Conservation (phyloP, 2,888 invertebrate genomes). For the Brachylomia viminalis region DNA sequence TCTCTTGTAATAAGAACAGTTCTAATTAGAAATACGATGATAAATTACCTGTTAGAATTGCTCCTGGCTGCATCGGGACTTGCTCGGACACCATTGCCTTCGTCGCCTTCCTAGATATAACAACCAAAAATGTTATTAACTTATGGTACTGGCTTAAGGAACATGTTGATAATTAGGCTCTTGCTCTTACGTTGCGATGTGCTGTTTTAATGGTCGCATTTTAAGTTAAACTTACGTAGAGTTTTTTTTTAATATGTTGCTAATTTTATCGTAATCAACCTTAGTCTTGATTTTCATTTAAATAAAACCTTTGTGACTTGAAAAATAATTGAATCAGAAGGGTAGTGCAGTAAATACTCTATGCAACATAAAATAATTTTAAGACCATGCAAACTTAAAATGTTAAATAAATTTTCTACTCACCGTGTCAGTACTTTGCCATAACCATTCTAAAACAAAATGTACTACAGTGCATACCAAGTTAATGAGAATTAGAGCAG, state of each 20-base stretch:
- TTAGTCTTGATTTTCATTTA: background rate
- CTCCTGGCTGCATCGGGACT: conserved; percentile 84
- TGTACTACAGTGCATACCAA: conserved; percentile 69
- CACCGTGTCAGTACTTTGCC: conserved; percentile 74
- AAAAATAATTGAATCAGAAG: background rate
- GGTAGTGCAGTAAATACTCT: background rate
- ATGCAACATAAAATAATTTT: background rate
- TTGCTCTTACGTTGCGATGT: too few species aligned
- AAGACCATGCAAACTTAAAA: conserved; percentile 43
- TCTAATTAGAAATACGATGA: background rate
- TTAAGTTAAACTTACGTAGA: background rate
- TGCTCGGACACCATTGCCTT: conserved; percentile 80
- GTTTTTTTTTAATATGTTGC: background rate
- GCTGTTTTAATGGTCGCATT: background rate
- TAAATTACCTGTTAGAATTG: conserved; percentile 80
- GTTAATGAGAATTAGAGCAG: conserved; percentile 66
- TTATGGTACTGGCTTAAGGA: background rate
- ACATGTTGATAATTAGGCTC: too few species aligned
- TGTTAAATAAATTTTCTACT: conserved; percentile 69
- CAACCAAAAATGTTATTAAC: conserved; percentile 22
- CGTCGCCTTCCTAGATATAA: conserved; percentile 81
- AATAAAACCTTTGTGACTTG: background rate
- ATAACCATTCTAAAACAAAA: conserved; percentile 75
- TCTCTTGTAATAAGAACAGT: too few species aligned
- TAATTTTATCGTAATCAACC: background rate